phyloP scores from a whole-genome alignment of 2,888 invertebrate species.

The Eupeodes latifasciatus region DNA sequence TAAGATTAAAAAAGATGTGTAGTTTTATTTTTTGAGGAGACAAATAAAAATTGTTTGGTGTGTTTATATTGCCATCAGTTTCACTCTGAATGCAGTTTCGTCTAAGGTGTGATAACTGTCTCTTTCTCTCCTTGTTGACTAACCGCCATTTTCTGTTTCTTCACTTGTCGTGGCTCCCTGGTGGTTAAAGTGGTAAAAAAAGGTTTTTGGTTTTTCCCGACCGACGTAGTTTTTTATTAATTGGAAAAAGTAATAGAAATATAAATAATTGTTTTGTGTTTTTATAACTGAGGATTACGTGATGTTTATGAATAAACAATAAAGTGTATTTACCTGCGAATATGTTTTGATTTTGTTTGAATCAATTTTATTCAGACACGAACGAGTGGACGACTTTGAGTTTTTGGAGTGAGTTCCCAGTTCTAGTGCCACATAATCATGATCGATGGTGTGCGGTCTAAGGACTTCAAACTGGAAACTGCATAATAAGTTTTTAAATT shows the following conservation, averaged over 20 bases:
- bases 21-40: constrained; percentile 32
- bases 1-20: not conserved
- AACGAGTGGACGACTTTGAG: not conserved
- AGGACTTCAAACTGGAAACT: constrained; percentile 17
- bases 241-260: constrained; percentile 59
- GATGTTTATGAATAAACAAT: constrained; percentile 40
- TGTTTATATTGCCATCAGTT: constrained; percentile 70
- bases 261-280: constrained; percentile 30
- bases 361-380: not conserved
- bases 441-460: constrained; percentile 22
- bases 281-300: constrained; percentile 56
- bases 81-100: constrained; percentile 10
- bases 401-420: not conserved
- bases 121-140: constrained; percentile 65
- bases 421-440: constrained; percentile 45
- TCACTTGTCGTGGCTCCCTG: constrained; percentile 73
- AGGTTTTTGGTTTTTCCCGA: constrained; percentile 66
- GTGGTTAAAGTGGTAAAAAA: constrained; percentile 70
- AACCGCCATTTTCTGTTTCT: constrained; percentile 76
- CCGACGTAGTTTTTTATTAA: constrained; percentile 54
- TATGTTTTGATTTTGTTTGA: not conserved
- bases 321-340: not conserved
- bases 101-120: not conserved
- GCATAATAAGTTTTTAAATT: not conserved
- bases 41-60: constrained; percentile 47